Base-by-base conservation (phyloP, 2,797 vertebrate genomes). In the Buceros bicornis region DNA sequence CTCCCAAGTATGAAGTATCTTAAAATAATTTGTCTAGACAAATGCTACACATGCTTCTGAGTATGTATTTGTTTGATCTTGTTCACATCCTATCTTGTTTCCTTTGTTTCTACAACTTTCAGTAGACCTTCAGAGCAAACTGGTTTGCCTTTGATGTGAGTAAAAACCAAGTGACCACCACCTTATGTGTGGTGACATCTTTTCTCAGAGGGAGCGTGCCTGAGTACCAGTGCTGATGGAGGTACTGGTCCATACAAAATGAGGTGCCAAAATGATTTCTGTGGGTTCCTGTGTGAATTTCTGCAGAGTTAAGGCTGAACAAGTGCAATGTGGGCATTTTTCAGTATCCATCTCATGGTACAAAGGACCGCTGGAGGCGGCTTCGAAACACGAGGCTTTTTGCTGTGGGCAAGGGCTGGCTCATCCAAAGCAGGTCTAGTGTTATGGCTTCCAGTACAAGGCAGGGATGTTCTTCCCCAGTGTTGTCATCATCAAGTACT, bases 1-100 rank as follows among this genome's bases (percentile, higher is more conserved):
- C 35, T 92, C 53, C 82, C 28, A 64, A n/a, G 24, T 57, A 22
- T 61, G 64, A 17, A 15, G 1, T 74, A 28, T 57, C 67, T 94
- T 84, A 90, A 91, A 90, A 94, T 77, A 13, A 88, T 96, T 90
- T 94, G 82, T 93, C 81, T 79, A 80, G 77, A 87, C 18, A 1
- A 86, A 67, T 77, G n/a, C 60, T 70, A 1, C 0, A 0, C 9
- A 4, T 95, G 33, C 62, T 90, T 92, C 6, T 72, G 29, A 21
- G 53, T 53, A 13, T 56, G 2, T 82, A n/a, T 82, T 87, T 91
- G 47, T 78, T 85, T 93, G 61, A 65, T 82, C 67, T 65, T 80
- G 21, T 85, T 82, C 42, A 51, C 16, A 13, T 90, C 35, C 67
- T 67, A 43, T 70, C n/a, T 76, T 61, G n/a, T 86, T 94, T 74